Conservation (phyloP, 2,888 invertebrate species). For the Sminthurinus aureus region DNA sequence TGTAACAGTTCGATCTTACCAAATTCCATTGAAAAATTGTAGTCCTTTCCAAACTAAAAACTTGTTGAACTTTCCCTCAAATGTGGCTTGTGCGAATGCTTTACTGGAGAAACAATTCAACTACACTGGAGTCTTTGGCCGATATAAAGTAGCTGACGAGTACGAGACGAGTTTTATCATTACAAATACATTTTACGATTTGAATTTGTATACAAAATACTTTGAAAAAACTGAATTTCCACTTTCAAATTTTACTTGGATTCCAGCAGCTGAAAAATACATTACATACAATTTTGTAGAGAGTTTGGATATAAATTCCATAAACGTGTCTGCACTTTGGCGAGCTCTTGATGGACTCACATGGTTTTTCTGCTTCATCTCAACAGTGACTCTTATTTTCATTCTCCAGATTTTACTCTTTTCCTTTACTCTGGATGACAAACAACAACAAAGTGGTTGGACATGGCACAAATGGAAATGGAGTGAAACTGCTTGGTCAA, state of each 20-base stretch:
- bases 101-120: not conserved
- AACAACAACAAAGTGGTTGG: too few species aligned
- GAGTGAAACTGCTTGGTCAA: too few species aligned
- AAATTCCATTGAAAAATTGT: too few species aligned
- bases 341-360: not conserved
- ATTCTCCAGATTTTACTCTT: not conserved
- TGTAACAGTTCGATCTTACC: too few species aligned
- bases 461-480: too few species aligned
- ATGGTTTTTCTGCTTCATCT: not conserved
- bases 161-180: not conserved
- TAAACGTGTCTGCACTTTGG: not conserved
- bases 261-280: not conserved
- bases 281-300: not conserved
- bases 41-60: too few species aligned
- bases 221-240: not conserved
- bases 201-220: not conserved
- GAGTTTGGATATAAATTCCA: not conserved
- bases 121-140: not conserved
- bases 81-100: not conserved
- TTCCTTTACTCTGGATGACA: too few species aligned
- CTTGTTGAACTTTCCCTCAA: too few species aligned
- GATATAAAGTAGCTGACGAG: conserved; percentile 41
- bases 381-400: not conserved
- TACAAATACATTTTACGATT: not conserved
- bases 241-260: not conserved